Conservation (phyloP, 23 tunicate species). For the Ascidia mentula region DNA sequence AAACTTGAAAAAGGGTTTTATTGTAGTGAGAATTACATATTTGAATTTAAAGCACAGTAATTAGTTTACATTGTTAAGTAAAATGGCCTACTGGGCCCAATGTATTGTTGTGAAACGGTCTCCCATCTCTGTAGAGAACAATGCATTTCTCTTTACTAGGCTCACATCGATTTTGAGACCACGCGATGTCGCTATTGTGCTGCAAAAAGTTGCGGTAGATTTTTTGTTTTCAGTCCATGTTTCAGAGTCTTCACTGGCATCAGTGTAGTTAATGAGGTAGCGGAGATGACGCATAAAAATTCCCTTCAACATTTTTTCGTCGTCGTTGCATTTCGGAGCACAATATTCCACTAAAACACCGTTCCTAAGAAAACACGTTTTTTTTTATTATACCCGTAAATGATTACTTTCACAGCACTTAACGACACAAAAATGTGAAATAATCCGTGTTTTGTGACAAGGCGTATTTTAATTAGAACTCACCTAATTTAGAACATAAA, state of each 20-base stretch:
- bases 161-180: conserved; percentile 71
- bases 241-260: conserved; percentile 9
- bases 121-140: conserved; percentile 76
- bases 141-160: conserved; percentile 48
- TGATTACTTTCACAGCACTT: too few relatives aligned
- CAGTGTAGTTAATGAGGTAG: conserved; percentile 59
- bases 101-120: conserved; percentile 41
- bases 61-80: too few relatives aligned
- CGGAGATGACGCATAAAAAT: conserved; percentile 74
- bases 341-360: conserved; percentile 81
- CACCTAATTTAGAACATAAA: too few relatives aligned
- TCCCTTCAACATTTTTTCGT: conserved; percentile 83
- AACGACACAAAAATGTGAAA: too few relatives aligned
- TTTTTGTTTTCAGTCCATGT: conserved; percentile 14
- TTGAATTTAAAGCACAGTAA: too few relatives aligned
- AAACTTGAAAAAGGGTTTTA: too few relatives aligned
- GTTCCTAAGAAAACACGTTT: conserved; percentile 33
- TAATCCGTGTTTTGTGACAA: too few relatives aligned
- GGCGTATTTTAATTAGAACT: too few relatives aligned
- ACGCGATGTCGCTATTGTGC: conserved; percentile 76
- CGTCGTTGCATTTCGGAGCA: conserved; percentile 74
- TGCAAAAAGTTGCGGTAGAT: conserved; percentile 36
- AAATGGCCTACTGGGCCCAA: too few relatives aligned
- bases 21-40: too few relatives aligned
- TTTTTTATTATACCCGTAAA: neutral